These are phyloP conservation scores for Stichodactyla helianthus DNA, from an alignment of 64 coral and sea anemone genomes.

Conservation along the genomic window DNA sequence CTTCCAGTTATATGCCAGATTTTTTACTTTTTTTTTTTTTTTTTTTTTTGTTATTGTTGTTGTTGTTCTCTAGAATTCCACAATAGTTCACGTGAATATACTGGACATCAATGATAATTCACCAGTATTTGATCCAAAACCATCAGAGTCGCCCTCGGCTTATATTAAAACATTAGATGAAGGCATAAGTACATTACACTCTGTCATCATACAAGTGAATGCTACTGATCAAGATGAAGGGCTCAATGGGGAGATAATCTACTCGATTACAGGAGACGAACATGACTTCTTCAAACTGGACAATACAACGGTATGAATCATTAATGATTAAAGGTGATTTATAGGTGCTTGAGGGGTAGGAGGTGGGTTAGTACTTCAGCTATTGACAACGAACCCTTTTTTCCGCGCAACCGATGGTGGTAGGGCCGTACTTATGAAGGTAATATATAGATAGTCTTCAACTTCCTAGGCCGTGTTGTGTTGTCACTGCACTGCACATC, in stretches of 20 bases:
- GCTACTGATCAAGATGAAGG: conserved; percentile 77
- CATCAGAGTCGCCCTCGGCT: conserved; percentile 27
- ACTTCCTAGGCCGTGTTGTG: no score
- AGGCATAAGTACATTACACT: conserved; percentile 32
- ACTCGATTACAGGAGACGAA: conserved; percentile 61
- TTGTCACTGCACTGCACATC: no score
- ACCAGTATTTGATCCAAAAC: conserved; percentile 64
- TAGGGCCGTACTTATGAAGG: no score
- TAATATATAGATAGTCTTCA: no score
- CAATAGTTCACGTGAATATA: conserved; percentile 47
- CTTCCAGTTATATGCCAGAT: neutral
- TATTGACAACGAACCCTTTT: no score
- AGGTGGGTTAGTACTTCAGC: no score
- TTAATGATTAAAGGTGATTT: no score
- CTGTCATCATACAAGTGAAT: conserved; percentile 57
- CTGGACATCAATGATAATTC: conserved; percentile 83
- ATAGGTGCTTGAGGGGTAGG: no score
- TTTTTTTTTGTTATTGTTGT: no score
- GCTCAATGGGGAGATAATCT: conserved; percentile 47
- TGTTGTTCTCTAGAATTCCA: conserved; percentile 22
- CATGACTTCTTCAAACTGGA: conserved; percentile 55
- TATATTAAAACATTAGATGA: conserved; percentile 52
- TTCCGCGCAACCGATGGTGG: no score
- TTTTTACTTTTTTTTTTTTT: no score
- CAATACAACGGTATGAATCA: conserved; percentile 37